A percentile compares a stretch with the other conserved stretches of the same genome.
These are phyloP conservation scores for Syngnathus typhle DNA, from an alignment of 2,113 vertebrate species.

Conservation along the genomic window DNA sequence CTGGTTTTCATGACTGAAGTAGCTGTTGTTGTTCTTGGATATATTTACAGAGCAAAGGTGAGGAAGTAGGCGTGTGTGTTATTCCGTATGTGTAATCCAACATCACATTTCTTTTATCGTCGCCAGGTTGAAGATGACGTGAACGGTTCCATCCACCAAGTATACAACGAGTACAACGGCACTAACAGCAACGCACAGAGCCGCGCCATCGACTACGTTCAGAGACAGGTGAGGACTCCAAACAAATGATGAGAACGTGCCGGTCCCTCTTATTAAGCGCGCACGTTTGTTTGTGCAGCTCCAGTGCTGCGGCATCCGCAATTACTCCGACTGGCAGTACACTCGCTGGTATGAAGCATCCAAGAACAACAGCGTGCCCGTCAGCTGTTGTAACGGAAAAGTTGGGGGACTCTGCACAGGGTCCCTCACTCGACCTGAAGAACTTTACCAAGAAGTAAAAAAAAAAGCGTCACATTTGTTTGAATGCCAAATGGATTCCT, in stretches of 20 bases:
- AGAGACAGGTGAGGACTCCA: conserved; percentile 82
- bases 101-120: not conserved
- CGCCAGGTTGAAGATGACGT: conserved; percentile 89
- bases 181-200: conserved; percentile 88
- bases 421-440: conserved; percentile 76
- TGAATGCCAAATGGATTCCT: not conserved
- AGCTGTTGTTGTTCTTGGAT: conserved; percentile 89
- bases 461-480: not conserved
- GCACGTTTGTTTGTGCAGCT: conserved; percentile 64
- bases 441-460: conserved; percentile 84
- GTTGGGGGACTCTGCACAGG: conserved; percentile 82
- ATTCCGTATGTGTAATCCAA: not conserved
- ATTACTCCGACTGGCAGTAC: conserved; percentile 88
- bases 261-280: not conserved
- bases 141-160: conserved; percentile 83
- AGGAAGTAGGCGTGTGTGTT: conserved; percentile 17
- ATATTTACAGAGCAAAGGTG: conserved; percentile 96
- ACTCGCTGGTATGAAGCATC: conserved; percentile 88
- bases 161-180: conserved; percentile 89
- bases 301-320: conserved; percentile 89
- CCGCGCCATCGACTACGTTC: conserved; percentile 92
- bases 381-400: conserved; percentile 84
- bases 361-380: conserved; percentile 88
- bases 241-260: not conserved
- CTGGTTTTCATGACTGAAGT: conserved; percentile 94